Base-by-base conservation (phyloP, 1,140 invertebrate species). In the Ruditapes philippinarum region DNA sequence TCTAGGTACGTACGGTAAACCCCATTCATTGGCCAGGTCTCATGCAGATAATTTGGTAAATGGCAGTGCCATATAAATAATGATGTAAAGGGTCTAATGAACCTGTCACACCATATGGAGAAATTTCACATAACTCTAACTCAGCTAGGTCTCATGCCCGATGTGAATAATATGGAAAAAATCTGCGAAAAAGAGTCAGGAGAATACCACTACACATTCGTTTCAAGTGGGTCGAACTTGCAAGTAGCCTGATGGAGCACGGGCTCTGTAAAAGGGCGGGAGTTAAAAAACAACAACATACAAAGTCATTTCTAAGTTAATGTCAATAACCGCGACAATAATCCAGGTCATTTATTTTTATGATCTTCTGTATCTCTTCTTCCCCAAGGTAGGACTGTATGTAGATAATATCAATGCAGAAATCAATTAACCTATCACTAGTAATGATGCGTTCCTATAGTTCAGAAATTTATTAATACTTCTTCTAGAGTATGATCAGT, bases 1-100 rank as follows among this genome's bases (percentile, higher is more conserved):
- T 89, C 88, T 9, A 19, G 88, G 17, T 89, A 89, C 38, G 17
- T 89, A 60, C 19, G 88, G 81, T n/a, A 84, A 49, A 70, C 45
- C 79, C 40, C 86, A 82, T 42, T 45, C 81, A 74, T 49, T 88
- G 25, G 86, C 78, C 31, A 88, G 76, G 36, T 88, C 86, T 22
- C 57, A 80, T 57, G 57, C 80, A 38, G 76, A 88, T 38, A 68
- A 60, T 12, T 42, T 54, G 14, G 40, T 88, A 19, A 40, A 88
- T 81, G 62, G 86, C 38, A 76, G 38, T 45, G 36, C n/a, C 17
- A 45, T 76, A 25, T 42, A n/a, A 49, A 9, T 7, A 76, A 76
- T 42, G 73, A 76, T 76, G 73, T 76, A 42, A 40, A 68, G 33
- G 62, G 62, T 5, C 22, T 68, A 28, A 14, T 57, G 51, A 57